These are phyloP conservation scores for Lamellibrachia satsuma DNA, from an alignment of 2,888 invertebrate genomes.

Conservation along the genomic window DNA sequence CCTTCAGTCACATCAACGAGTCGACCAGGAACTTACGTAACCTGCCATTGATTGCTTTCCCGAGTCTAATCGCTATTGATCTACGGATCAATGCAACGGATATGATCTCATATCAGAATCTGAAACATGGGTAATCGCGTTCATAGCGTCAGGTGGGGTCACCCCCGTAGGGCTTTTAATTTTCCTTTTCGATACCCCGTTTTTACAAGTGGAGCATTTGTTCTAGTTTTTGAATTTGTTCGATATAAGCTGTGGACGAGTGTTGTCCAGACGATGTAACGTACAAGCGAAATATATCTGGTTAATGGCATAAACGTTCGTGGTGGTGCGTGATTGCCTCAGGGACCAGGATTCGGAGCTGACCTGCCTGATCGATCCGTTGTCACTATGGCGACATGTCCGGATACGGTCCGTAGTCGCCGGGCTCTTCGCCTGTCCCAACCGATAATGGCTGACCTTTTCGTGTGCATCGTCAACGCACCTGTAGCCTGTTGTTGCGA, in stretches of 20 bases:
- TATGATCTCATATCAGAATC: background rate
- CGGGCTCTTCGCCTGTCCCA: background rate
- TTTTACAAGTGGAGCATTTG: too few species aligned
- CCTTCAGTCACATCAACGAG: background rate
- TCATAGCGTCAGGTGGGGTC: too few species aligned
- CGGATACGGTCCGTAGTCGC: background rate
- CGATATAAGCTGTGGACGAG: background rate
- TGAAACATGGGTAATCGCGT: too few species aligned
- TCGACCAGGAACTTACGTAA: background rate
- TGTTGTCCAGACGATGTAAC: background rate
- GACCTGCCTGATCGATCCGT: background rate
- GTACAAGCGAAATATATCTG: background rate
- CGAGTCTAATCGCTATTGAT: background rate
- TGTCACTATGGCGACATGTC: slow-evolving; percentile 13
- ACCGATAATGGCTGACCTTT: background rate
- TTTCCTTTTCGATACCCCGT: too few species aligned
- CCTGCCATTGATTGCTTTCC: background rate
- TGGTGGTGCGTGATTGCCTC: background rate
- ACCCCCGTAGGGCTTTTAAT: too few species aligned
- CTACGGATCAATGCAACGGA: background rate
- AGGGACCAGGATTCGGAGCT: background rate
- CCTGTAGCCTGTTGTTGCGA: background rate
- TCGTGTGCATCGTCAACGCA: background rate
- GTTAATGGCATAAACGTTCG: background rate
- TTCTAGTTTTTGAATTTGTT: too few species aligned